These are phyloP conservation scores for Punctoribates punctum DNA, from an alignment of 2,888 invertebrate genomes.

Conservation along the genomic window DNA sequence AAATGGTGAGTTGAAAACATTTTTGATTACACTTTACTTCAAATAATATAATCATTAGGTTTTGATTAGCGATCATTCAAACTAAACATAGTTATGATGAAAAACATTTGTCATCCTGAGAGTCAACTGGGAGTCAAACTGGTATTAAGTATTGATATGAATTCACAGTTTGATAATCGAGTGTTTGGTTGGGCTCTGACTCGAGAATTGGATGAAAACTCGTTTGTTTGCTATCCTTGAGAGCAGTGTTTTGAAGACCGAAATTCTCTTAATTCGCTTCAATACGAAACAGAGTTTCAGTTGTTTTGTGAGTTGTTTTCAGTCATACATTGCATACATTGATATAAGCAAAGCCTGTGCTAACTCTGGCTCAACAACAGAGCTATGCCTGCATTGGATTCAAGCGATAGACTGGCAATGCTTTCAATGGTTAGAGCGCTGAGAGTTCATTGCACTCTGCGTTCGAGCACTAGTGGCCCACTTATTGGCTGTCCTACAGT, in stretches of 20 bases:
- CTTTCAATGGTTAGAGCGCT: not conserved
- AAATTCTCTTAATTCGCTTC: too few relatives aligned
- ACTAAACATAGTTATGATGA: not conserved
- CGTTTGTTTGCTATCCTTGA: constrained; percentile 9
- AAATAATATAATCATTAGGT: too few relatives aligned
- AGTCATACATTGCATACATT: too few relatives aligned
- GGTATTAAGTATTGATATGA: not conserved
- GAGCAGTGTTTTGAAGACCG: constrained; percentile 4
- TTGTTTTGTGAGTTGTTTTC: too few relatives aligned
- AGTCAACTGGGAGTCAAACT: too few relatives aligned
- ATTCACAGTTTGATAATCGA: not conserved
- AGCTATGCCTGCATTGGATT: not conserved
- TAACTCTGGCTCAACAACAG: too few relatives aligned
- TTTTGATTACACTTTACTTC: too few relatives aligned
- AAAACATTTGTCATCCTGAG: too few relatives aligned
- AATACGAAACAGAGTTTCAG: too few relatives aligned
- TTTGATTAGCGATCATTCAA: not conserved
- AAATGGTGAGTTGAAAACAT: too few relatives aligned
- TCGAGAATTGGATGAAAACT: not conserved
- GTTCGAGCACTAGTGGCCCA: constrained; percentile 28
- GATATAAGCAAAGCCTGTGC: too few relatives aligned
- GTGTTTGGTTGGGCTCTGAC: too few relatives aligned
- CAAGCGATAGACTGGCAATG: constrained; percentile 14
- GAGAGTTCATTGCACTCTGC: constrained; percentile 24
- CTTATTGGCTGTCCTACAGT: constrained; percentile 19